Conservation (phyloP, 2,888 invertebrate species). For the Pammene fasciana region DNA sequence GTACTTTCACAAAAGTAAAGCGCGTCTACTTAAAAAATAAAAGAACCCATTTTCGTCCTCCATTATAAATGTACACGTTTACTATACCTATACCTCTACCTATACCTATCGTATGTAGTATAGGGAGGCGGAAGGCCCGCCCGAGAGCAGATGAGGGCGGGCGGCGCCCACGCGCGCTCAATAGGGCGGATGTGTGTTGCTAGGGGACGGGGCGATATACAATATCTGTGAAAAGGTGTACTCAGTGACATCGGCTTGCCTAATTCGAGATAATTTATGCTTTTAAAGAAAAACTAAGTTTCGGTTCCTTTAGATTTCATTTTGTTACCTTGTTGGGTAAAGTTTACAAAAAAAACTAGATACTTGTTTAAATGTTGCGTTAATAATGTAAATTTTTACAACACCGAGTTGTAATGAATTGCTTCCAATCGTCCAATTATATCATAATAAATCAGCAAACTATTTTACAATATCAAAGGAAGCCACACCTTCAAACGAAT, state of each 20-base stretch:
- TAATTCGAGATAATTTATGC: not conserved
- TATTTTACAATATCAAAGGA: too few species aligned
- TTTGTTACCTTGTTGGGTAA: too few species aligned
- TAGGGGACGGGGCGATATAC: slow-evolving; percentile 8
- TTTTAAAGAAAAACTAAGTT: not conserved
- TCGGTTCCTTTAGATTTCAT: too few species aligned
- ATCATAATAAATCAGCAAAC: too few species aligned
- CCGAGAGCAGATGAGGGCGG: slow-evolving; percentile 49
- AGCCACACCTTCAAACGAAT: not conserved
- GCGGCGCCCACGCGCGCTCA: slow-evolving; percentile 49
- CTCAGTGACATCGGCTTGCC: not conserved
- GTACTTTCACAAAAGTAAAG: too few species aligned
- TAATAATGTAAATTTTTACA: too few species aligned
- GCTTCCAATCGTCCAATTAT: too few species aligned
- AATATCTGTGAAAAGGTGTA: not conserved
- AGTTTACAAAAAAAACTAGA: too few species aligned
- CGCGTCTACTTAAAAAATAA: not conserved
- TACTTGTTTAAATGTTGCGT: too few species aligned
- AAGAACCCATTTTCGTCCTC: slow-evolving; percentile 9
- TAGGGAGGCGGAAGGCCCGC: slow-evolving; percentile 35
- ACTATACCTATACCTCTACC: not conserved
- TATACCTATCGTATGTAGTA: not conserved
- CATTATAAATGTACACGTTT: slow-evolving; percentile 15
- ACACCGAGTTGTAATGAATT: too few species aligned
- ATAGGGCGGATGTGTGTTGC: slow-evolving; percentile 42